Evolutionary conservation across 2,113 vertebrate species (phyloP).

Genomic region (Regulus satrapa): DNA sequence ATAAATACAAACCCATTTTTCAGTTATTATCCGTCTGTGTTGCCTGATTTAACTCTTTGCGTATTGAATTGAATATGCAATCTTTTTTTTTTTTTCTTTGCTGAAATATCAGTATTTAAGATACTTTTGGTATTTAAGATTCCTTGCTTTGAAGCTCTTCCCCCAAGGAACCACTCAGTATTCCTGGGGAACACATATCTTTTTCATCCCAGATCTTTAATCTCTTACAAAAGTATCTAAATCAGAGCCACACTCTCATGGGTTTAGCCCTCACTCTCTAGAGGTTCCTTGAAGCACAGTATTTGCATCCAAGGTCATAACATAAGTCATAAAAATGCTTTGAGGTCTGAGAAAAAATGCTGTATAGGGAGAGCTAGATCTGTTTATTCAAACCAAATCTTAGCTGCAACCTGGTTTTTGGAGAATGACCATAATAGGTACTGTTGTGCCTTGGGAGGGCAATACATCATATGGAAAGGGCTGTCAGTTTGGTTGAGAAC

Average conservation of each 20-base stretch:
- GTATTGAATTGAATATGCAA: neutral
- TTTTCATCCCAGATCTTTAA: neutral
- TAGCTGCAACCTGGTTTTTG: neutral
- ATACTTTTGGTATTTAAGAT: neutral
- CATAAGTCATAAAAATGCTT: neutral
- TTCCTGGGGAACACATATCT: neutral
- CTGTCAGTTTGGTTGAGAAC: neutral
- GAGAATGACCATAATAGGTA: neutral
- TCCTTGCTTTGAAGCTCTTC: neutral
- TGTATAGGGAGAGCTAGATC: neutral
- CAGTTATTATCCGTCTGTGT: constrained; percentile 14
- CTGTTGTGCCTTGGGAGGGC: neutral
- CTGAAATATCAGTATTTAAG: neutral
- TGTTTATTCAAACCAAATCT: neutral
- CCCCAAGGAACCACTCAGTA: neutral
- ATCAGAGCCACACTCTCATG: neutral
- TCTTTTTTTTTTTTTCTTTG: neutral
- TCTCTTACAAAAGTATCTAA: neutral
- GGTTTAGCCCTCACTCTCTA: neutral
- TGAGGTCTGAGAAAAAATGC: neutral
- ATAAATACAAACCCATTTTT: constrained; percentile 52
- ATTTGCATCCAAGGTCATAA: neutral
- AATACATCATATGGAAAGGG: neutral
- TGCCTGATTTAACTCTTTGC: constrained; percentile 28
- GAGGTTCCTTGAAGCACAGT: neutral